Conservation (phyloP, 1,140 invertebrate species). For the Pissodes strobi region DNA sequence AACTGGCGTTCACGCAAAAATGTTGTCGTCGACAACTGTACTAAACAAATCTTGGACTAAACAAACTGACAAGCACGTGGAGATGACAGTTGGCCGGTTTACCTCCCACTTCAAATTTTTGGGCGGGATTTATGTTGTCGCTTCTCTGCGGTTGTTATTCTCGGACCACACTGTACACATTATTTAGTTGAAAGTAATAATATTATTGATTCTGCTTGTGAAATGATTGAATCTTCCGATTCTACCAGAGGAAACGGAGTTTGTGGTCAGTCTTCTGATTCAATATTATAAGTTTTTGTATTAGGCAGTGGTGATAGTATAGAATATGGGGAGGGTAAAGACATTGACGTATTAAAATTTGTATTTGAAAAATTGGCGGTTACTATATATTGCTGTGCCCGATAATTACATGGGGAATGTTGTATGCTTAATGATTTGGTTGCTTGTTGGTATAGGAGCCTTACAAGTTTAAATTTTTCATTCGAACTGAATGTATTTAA, state of each 20-base stretch:
- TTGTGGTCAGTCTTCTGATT: background rate
- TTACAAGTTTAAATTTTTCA: background rate
- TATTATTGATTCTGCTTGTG: background rate
- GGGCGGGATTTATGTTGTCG: too few species aligned
- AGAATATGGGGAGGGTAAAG: background rate
- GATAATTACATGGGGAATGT: background rate
- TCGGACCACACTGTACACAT: too few species aligned
- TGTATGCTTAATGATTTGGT: background rate
- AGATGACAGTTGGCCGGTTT: too few species aligned
- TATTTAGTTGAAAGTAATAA: background rate
- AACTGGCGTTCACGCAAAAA: too few species aligned
- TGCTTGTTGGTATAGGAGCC: background rate
- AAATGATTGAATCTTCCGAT: background rate
- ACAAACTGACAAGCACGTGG: too few species aligned
- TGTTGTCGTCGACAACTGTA: too few species aligned
- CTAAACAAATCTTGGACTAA: too few species aligned
- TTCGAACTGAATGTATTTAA: background rate
- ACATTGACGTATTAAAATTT: background rate
- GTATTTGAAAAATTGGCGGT: background rate
- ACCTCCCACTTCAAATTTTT: too few species aligned
- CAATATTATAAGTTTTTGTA: background rate
- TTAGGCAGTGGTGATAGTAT: background rate
- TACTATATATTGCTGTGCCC: background rate
- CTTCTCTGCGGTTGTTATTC: too few species aligned
- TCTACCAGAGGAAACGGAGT: background rate